phyloP scores from a whole-genome alignment of 1,140 invertebrate species.

The Macrocentrus cingulum region DNA sequence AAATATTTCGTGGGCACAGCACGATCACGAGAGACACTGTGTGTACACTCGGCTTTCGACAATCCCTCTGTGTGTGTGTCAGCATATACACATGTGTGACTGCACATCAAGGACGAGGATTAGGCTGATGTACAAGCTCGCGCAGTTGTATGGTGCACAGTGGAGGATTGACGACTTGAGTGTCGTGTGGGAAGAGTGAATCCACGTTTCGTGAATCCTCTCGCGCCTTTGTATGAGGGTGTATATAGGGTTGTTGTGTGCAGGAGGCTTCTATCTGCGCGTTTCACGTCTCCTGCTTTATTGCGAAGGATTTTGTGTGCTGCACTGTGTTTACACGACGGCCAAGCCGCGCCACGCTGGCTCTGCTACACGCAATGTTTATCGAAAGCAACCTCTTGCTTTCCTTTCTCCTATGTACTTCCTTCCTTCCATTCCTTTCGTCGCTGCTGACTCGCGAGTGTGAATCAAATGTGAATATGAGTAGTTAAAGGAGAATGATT shows the following conservation, averaged over 20 bases:
- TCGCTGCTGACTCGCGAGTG: too few relatives aligned
- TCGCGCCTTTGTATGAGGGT: not conserved
- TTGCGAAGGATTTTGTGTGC: constrained; percentile 2
- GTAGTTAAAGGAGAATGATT: too few relatives aligned
- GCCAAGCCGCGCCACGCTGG: constrained; percentile 29
- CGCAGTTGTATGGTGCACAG: constrained; percentile 2
- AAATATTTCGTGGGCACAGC: constrained; percentile 55
- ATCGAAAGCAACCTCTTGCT: constrained; percentile 29
- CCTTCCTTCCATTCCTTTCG: constrained; percentile 15
- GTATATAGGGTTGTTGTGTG: not conserved
- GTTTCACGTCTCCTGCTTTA: not conserved
- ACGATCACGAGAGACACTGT: constrained; percentile 32
- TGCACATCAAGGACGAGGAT: constrained; percentile 31
- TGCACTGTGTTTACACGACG: constrained; percentile 24
- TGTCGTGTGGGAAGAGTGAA: not conserved
- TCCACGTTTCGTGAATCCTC: not conserved
- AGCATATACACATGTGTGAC: not conserved
- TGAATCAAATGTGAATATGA: too few relatives aligned
- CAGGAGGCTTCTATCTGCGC: too few relatives aligned
- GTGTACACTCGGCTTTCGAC: constrained; percentile 30
- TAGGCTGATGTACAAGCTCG: constrained; percentile 11
- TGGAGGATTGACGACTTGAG: too few relatives aligned
- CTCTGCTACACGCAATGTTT: constrained; percentile 47
- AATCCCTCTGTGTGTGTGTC: constrained; percentile 16
- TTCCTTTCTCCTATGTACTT: too few relatives aligned